Percentiles rank a stretch among this genome's conserved stretches.
Conservation (phyloP, 2,888 invertebrate genomes). For the Hedychridium roseum region DNA sequence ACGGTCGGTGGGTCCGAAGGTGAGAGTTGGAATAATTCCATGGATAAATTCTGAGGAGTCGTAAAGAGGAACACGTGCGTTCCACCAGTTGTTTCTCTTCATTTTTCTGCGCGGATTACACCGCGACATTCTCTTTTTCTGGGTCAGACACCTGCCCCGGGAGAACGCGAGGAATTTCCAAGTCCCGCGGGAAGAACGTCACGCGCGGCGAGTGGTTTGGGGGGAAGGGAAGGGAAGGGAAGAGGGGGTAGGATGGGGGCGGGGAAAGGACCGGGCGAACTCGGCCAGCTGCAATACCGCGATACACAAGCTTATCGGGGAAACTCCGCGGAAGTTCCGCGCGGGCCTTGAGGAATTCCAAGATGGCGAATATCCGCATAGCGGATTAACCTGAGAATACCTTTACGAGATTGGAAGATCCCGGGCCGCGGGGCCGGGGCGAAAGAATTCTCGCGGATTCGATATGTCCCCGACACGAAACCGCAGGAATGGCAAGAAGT, state of each 20-base stretch:
- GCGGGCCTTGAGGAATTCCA: conserved; percentile 43
- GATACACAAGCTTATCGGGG: conserved; percentile 50
- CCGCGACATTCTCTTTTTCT: too few species aligned
- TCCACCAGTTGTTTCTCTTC: too few species aligned
- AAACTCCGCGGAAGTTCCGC: conserved; percentile 42
- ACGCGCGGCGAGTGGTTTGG: not conserved
- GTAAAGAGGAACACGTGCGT: too few species aligned
- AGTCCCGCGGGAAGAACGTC: not conserved
- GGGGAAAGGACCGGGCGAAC: conserved; percentile 42
- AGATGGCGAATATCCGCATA: conserved; percentile 43
- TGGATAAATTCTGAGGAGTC: too few species aligned
- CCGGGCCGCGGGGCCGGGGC: not conserved
- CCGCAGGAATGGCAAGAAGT: too few species aligned
- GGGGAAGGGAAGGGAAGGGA: conserved; percentile 1
- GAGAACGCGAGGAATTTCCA: not conserved
- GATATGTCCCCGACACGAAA: too few species aligned
- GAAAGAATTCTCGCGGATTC: too few species aligned
- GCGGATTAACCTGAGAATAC: conserved; percentile 34
- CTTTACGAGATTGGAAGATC: conserved; percentile 12
- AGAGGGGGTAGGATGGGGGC: conserved; percentile 4
- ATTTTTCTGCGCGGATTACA: too few species aligned
- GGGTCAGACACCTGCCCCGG: too few species aligned
- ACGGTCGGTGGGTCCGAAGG: too few species aligned
- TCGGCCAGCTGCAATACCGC: conserved; percentile 49
- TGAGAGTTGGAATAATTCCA: too few species aligned